Conservation (phyloP, 2,113 vertebrate species). For the Podarcis muralis region DNA sequence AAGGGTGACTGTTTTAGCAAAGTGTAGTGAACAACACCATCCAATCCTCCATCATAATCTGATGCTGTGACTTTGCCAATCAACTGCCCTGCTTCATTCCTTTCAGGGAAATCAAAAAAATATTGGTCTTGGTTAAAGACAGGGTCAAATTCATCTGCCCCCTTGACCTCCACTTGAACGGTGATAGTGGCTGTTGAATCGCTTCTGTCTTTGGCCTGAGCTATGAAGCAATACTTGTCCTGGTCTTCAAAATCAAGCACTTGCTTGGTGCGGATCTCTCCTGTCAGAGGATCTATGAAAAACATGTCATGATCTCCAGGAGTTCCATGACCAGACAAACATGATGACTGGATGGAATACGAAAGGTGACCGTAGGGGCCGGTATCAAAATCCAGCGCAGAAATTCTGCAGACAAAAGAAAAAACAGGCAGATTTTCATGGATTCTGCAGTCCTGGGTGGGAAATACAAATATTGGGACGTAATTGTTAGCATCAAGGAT, state of each 20-base stretch:
- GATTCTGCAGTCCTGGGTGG: slow-evolving; percentile 79
- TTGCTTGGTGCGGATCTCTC: slow-evolving; percentile 85
- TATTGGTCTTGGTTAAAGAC: slow-evolving; percentile 87
- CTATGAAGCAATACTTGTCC: slow-evolving; percentile 82
- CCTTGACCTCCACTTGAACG: slow-evolving; percentile 85
- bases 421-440: slow-evolving; percentile 86
- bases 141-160: slow-evolving; percentile 91
- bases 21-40: slow-evolving; percentile 86
- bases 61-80: slow-evolving; percentile 87
- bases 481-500: slow-evolving; percentile 93
- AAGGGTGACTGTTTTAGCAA: slow-evolving; percentile 78
- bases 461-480: slow-evolving; percentile 84
- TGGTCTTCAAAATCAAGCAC: slow-evolving; percentile 88
- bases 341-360: slow-evolving; percentile 86
- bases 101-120: slow-evolving; percentile 82
- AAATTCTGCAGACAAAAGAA: slow-evolving; percentile 81
- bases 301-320: slow-evolving; percentile 81
- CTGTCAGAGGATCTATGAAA: slow-evolving; percentile 85
- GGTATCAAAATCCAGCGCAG: slow-evolving; percentile 87
- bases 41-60: slow-evolving; percentile 86
- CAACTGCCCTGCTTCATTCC: slow-evolving; percentile 71
- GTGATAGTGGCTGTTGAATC: slow-evolving; percentile 77
- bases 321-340: slow-evolving; percentile 74
- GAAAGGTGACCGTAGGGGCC: slow-evolving; percentile 87
- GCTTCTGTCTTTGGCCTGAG: slow-evolving; percentile 89